A percentile compares a stretch with the other conserved stretches of the same genome.
phyloP scores from a whole-genome alignment of 2,888 invertebrate genomes.

The Epiblema foenella region DNA sequence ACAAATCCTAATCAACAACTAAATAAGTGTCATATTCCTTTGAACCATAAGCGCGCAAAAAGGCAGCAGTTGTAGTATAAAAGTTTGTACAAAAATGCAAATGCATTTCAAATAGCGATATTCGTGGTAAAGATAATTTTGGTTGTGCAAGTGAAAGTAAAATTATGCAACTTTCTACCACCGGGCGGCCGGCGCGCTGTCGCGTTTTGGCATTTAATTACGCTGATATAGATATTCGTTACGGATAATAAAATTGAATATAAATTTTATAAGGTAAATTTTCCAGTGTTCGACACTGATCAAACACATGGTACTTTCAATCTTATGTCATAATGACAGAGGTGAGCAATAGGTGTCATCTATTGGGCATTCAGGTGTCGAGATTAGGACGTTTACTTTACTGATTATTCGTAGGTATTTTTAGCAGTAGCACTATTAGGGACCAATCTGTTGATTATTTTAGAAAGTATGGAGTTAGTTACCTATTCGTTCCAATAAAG shows the following conservation, averaged over 20 bases:
- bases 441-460: no score
- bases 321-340: no score
- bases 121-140: conserved; percentile 67
- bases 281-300: no score
- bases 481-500: no score
- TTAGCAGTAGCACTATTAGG: no score
- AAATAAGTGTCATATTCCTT: conserved; percentile 64
- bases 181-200: conserved; percentile 46
- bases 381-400: no score
- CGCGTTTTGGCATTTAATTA: conserved; percentile 45
- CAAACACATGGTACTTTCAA: no score
- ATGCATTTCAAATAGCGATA: conserved; percentile 74
- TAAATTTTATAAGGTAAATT: no score
- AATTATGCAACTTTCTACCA: conserved; percentile 83
- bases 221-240: conserved; percentile 42
- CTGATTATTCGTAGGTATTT: no score
- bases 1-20: conserved; percentile 56
- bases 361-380: no score
- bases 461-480: no score
- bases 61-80: conserved; percentile 63
- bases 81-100: conserved; percentile 68
- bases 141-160: conserved; percentile 76
- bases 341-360: no score
- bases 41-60: conserved; percentile 48
- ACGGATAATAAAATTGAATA: conserved; percentile 24